phyloP scores from a whole-genome alignment of 2,888 invertebrate species.

The Allolobophora icterica region DNA sequence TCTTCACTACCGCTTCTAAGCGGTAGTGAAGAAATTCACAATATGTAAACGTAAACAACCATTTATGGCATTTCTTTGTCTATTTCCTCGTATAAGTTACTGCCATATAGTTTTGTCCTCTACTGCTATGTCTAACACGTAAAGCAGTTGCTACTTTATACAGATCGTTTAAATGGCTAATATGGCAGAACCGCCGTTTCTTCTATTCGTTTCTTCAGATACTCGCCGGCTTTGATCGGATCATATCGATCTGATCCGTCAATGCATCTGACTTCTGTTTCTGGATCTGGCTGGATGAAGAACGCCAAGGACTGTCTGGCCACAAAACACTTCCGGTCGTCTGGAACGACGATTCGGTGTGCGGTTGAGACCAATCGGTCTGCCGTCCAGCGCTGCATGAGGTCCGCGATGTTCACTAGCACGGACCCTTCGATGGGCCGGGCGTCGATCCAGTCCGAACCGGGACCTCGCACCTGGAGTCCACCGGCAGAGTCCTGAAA shows the following conservation, averaged over 20 bases:
- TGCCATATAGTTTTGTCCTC: no score
- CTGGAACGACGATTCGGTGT: neutral
- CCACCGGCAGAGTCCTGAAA: constrained; percentile 79
- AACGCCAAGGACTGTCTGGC: constrained; percentile 50
- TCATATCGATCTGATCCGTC: constrained; percentile 49
- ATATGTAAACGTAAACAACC: no score
- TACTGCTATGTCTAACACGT: no score
- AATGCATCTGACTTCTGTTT: constrained; percentile 49
- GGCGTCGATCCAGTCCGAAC: constrained; percentile 73
- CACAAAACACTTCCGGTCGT: no score
- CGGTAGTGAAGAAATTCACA: no score
- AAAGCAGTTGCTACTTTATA: no score
- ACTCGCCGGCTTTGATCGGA: constrained; percentile 43
- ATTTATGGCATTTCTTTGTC: no score
- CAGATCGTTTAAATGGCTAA: no score
- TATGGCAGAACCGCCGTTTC: neutral
- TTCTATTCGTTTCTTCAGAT: constrained; percentile 34
- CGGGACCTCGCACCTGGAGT: constrained; percentile 69
- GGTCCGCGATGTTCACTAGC: constrained; percentile 74
- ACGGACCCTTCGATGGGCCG: constrained; percentile 79
- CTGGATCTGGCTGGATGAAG: constrained; percentile 51
- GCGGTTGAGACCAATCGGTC: constrained; percentile 74
- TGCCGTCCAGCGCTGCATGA: constrained; percentile 70
- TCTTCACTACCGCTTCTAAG: no score
- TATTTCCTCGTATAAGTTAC: no score